Conservation (phyloP, 2,888 invertebrate species). For the Scaptomyza reducta region DNA sequence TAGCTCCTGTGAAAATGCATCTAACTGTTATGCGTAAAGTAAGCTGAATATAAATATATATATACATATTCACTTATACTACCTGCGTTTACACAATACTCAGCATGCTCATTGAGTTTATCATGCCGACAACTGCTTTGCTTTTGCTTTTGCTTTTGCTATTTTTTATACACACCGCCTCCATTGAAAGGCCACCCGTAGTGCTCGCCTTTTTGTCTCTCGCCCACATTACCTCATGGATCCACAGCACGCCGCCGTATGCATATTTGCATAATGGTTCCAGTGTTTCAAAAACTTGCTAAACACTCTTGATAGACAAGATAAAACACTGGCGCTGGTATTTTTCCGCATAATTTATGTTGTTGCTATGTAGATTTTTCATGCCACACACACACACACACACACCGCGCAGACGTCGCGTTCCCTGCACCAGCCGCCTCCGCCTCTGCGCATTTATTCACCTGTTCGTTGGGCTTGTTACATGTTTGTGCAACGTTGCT, state of each 20-base stretch:
- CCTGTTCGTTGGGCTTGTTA: slow-evolving; percentile 28
- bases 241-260: slow-evolving; percentile 42
- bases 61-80: slow-evolving; percentile 39
- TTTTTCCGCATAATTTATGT: slow-evolving; percentile 78
- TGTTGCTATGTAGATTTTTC: slow-evolving; percentile 63
- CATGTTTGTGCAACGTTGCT: slow-evolving; percentile 1
- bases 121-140: slow-evolving; percentile 4
- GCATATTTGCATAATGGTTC: slow-evolving; percentile 79
- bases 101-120: slow-evolving; percentile 11
- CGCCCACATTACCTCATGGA: neutral
- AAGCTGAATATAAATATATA: slow-evolving; percentile 38
- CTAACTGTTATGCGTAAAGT: slow-evolving; percentile 64
- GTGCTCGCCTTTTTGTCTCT: slow-evolving; percentile 4
- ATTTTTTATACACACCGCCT: neutral
- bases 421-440: too few relatives aligned
- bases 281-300: slow-evolving; percentile 79
- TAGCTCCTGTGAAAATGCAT: slow-evolving; percentile 54
- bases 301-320: slow-evolving; percentile 80
- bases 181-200: slow-evolving; percentile 35
- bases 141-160: neutral
- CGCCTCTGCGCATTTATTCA: slow-evolving; percentile 42
- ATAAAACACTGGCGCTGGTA: slow-evolving; percentile 74
- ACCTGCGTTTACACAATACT: slow-evolving; percentile 2
- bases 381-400: slow-evolving; percentile 12
- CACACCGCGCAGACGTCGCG: slow-evolving; percentile 15